Percentiles rank a stretch among this genome's conserved stretches.
These are phyloP conservation scores for Pomacea maculata DNA, from an alignment of 1,140 invertebrate species.

Conservation along the genomic window DNA sequence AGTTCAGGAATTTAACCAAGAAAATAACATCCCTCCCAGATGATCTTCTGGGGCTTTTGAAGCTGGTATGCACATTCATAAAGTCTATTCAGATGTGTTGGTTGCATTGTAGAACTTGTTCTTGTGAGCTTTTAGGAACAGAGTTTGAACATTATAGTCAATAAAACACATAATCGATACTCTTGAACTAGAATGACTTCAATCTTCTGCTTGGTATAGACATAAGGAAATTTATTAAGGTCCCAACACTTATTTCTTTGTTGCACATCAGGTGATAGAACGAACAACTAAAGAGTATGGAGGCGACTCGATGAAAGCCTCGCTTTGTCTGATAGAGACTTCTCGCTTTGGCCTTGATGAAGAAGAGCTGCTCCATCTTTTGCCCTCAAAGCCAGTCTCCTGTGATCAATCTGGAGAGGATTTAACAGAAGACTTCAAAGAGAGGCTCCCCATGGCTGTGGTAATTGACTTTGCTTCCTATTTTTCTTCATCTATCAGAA, in stretches of 20 bases:
- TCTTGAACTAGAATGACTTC: too few species aligned
- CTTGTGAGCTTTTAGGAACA: too few species aligned
- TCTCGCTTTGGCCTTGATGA: conserved; percentile 39
- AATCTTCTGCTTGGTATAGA: too few species aligned
- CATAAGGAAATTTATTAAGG: too few species aligned
- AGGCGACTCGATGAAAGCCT: conserved; percentile 29
- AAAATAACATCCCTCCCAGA: conserved; percentile 39
- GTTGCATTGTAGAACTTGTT: too few species aligned
- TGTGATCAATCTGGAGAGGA: neutral
- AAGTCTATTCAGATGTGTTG: too few species aligned
- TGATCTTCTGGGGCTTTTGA: conserved; percentile 32
- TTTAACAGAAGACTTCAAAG: neutral
- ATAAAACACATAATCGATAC: too few species aligned
- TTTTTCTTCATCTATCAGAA: neutral
- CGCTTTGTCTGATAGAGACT: conserved; percentile 42
- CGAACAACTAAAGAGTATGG: conserved; percentile 36
- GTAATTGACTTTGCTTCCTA: conserved; percentile 3
- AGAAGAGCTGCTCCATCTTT: conserved; percentile 33
- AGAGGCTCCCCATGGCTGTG: conserved; percentile 32
- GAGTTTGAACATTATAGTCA: too few species aligned
- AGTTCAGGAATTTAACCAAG: conserved; percentile 37
- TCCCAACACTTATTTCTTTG: neutral
- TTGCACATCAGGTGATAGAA: conserved; percentile 32
- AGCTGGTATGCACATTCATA: conserved; percentile 16
- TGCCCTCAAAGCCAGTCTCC: conserved; percentile 18